Evolutionary conservation across 35 echinoderm and acorn worm species (phyloP).

Genomic region (Anneissia japonica): DNA sequence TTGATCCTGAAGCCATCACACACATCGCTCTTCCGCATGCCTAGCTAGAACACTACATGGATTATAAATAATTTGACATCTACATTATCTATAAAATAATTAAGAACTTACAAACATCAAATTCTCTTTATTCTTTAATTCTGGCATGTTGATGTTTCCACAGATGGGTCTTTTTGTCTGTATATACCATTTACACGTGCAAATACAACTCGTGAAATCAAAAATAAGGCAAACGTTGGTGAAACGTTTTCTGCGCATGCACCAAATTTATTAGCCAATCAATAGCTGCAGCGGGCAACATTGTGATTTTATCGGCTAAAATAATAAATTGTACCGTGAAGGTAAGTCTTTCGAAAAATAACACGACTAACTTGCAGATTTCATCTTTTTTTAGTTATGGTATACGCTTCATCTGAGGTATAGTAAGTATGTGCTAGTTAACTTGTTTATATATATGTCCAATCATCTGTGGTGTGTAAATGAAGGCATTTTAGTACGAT

Average conservation of each 20-base stretch:
- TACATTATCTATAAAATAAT: no score
- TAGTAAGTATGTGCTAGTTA: not conserved
- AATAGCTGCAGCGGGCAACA: not conserved
- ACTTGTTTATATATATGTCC: no score
- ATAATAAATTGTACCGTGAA: no score
- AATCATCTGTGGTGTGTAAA: no score
- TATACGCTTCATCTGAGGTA: not conserved
- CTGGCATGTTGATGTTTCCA: not conserved
- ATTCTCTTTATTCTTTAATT: not conserved
- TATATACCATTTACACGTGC: no score
- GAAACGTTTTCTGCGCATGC: not conserved
- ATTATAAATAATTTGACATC: no score
- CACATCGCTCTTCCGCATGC: not conserved
- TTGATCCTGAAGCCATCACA: not conserved
- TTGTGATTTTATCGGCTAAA: no score
- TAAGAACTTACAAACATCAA: not conserved
- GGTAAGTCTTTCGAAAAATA: no score
- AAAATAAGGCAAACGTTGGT: not conserved
- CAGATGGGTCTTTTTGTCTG: not conserved
- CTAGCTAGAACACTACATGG: not conserved
- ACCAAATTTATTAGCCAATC: not conserved
- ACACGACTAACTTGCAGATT: no score
- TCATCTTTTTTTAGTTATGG: no score
- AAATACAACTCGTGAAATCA: not conserved
- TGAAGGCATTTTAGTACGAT: no score